Base-by-base conservation (phyloP, 2,113 vertebrate species). In the Oryzias curvinotus region DNA sequence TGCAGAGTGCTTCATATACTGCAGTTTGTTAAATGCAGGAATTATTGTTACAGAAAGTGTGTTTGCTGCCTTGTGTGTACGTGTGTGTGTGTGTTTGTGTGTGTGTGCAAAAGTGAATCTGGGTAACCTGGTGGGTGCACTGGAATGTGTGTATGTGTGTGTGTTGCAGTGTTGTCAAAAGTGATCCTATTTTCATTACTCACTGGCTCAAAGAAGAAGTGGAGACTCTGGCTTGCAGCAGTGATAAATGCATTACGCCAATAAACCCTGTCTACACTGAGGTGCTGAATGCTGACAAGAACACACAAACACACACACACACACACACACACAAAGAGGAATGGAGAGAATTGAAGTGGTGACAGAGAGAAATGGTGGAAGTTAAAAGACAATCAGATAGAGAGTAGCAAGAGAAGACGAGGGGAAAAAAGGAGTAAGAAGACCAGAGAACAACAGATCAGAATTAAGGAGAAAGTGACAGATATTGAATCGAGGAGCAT, bases 141-240 rank as follows among this genome's bases (percentile, higher is more conserved):
- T 26, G 4, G 17, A 10, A 51, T 63, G 41, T 53, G 61, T 63
- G 23, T 53, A 23, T 62, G 30, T 63, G 54, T 73, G 75, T 73
- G 69, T 75, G 69, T 76, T 73, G 68, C 78, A 72, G 78, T 84
- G 85, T 89, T 92, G 91, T 90, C 90, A 92, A 83, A 85, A 89
- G 82, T 81, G 82, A 92, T 92, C 88, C 87, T 78, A 87, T 91
- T 88, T 90, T 92, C 89, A 91, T 92, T 91, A 91, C 89, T 92
- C 91, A 92, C 84, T 85, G 83, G 73, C 83, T 92, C 88, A 88
- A 89, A 91, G 85, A 66, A 87, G 78, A 84, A 85, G 81, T 87
- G 85, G 84, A 87, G 82, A 86, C 83, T 84, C 84, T 78, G 88
- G 76, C 82, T 78, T 55, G 81, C 80, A 62, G 67, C 80, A 86